phyloP scores from a whole-genome alignment of 1,140 invertebrate genomes.

The Drosophila varians region DNA sequence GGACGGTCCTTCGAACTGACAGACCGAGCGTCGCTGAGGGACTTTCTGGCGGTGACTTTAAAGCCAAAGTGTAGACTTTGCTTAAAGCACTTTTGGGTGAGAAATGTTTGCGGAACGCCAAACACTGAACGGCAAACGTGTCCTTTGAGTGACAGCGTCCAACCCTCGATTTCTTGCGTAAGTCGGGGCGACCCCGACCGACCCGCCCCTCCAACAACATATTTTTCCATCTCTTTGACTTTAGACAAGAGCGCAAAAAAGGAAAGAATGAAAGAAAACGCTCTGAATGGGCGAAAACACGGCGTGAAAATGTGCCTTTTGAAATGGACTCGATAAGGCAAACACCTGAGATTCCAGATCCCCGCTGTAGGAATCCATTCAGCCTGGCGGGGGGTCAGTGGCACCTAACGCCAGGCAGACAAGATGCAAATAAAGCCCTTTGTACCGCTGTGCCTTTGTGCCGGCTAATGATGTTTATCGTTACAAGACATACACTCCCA shows the following conservation, averaged over 20 bases:
- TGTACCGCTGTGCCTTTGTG: conserved; percentile 62
- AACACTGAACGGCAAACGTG: conserved; percentile 50
- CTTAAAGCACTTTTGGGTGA: conserved; percentile 35
- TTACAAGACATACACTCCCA: conserved; percentile 46
- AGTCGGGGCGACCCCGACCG: not conserved
- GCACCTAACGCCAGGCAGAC: conserved; percentile 73
- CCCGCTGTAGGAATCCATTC: not conserved
- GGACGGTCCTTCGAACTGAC: conserved; percentile 1
- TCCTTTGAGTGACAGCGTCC: conserved; percentile 17
- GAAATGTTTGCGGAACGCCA: conserved; percentile 51
- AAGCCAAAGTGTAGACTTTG: conserved; percentile 37
- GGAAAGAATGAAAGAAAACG: conserved; percentile 5
- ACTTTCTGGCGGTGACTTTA: conserved; percentile 34
- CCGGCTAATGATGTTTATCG: conserved; percentile 76
- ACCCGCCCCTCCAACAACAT: conserved; percentile 45
- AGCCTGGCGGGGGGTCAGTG: conserved; percentile 56
- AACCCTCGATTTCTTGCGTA: conserved; percentile 10
- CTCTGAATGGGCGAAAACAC: conserved; percentile 34
- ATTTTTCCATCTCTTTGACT: conserved; percentile 63
- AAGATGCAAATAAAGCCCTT: conserved; percentile 77
- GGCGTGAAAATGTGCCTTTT: conserved; percentile 75
- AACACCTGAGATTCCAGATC: conserved; percentile 47
- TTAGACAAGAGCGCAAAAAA: conserved; percentile 28
- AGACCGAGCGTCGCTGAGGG: conserved; percentile 1
- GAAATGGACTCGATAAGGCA: conserved; percentile 70